phyloP scores from a whole-genome alignment of 2,113 vertebrate species.

The Puffinus mauretanicus region DNA sequence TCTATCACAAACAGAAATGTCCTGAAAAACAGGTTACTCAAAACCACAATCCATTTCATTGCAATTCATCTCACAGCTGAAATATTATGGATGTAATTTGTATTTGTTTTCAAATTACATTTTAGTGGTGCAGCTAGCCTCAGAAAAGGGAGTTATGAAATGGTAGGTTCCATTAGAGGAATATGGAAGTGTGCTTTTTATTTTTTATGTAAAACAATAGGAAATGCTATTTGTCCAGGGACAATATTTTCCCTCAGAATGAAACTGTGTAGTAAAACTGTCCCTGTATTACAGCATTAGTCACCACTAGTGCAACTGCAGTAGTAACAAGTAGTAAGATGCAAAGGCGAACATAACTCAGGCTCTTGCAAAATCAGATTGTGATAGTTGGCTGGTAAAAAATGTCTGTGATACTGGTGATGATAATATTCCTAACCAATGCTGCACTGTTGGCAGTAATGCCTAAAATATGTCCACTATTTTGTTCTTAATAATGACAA shows the following conservation, averaged over 20 bases:
- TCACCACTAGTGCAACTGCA: background rate
- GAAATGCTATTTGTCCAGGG: background rate
- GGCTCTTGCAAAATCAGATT: background rate
- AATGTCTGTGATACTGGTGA: background rate
- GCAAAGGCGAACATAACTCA: background rate
- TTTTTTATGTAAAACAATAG: background rate
- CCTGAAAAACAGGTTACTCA: conserved; percentile 3
- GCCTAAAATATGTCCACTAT: background rate
- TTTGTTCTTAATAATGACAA: background rate
- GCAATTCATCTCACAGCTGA: background rate
- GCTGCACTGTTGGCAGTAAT: background rate
- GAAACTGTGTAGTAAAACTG: background rate
- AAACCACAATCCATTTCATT: background rate
- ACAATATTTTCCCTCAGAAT: background rate
- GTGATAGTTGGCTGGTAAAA: background rate
- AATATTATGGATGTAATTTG: background rate
- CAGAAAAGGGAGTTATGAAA: background rate
- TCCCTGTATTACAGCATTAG: background rate
- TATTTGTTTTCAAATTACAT: background rate
- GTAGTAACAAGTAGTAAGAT: background rate
- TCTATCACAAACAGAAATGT: background rate
- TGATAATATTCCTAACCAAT: background rate
- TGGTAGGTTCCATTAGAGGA: background rate
- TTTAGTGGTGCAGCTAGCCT: background rate
- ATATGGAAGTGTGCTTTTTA: background rate